phyloP scores from a whole-genome alignment of 2,113 vertebrate genomes.

The Picathartes gymnocephalus region DNA sequence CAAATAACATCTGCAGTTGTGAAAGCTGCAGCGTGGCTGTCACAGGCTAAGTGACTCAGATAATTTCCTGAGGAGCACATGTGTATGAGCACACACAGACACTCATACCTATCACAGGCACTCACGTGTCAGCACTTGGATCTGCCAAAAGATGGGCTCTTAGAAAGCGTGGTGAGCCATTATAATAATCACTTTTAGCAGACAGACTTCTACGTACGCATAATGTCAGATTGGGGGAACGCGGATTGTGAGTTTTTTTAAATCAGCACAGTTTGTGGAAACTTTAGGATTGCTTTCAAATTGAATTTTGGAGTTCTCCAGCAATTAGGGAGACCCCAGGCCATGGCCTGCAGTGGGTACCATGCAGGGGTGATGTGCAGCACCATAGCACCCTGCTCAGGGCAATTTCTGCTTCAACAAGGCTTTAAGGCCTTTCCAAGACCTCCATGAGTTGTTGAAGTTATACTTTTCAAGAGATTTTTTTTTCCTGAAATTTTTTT shows the following conservation, averaged over 20 bases:
- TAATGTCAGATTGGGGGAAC: background rate
- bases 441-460: background rate
- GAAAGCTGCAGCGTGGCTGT: conserved; percentile 53
- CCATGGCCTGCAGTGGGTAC: rapidly evolving
- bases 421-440: background rate
- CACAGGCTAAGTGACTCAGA: conserved; percentile 44
- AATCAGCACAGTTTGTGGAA: background rate
- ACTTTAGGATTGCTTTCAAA: rapidly evolving
- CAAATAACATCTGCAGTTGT: conserved; percentile 70
- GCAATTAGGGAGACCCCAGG: background rate
- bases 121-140: background rate
- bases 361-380: background rate
- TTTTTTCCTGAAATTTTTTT: background rate
- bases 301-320: background rate
- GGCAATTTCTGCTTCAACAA: background rate
- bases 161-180: background rate
- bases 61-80: conserved; percentile 52
- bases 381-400: no score
- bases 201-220: background rate
- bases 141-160: background rate
- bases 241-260: rapidly evolving
- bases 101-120: background rate
- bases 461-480: background rate
- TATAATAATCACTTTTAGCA: background rate
- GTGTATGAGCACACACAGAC: background rate